Conservation (phyloP, 2,888 invertebrate genomes). For the Erebia epiphron region DNA sequence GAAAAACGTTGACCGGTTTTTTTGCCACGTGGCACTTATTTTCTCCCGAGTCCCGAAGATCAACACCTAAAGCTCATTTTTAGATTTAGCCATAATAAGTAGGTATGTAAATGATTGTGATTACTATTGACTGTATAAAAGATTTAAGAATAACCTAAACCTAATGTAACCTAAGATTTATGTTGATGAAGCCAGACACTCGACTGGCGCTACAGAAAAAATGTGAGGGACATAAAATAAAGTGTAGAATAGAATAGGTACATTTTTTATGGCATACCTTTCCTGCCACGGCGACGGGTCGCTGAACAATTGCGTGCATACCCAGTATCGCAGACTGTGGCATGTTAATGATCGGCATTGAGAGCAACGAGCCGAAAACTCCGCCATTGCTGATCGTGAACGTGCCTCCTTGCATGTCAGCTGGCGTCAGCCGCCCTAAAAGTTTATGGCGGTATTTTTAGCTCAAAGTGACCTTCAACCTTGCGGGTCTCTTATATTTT, state of each 20-base stretch:
- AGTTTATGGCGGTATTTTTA: conserved; percentile 8
- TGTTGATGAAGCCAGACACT: not conserved
- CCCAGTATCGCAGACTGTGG: conserved; percentile 99
- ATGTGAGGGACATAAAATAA: conserved; percentile 11
- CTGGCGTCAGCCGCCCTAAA: conserved; percentile 88
- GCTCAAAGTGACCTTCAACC: conserved; percentile 10
- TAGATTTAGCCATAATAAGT: no score
- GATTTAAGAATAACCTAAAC: no score
- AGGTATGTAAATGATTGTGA: no score
- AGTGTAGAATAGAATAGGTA: not conserved
- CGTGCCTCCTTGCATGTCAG: conserved; percentile 99
- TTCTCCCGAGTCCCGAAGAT: no score
- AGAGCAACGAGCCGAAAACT: conserved; percentile 98
- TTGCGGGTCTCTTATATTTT: conserved; percentile 2
- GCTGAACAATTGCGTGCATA: conserved; percentile 97
- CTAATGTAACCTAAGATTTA: no score
- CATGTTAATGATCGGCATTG: conserved; percentile 99
- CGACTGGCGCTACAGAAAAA: conserved; percentile 3
- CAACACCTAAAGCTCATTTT: no score
- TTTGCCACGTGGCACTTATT: no score
- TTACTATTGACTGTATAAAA: no score
- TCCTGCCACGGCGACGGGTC: conserved; percentile 96
- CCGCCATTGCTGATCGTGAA: conserved; percentile 99
- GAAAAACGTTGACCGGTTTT: no score
- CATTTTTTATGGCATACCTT: conserved; percentile 84